A percentile compares a stretch with the other conserved stretches of the same genome.
These are phyloP conservation scores for Zaprionus kolodkinae DNA, from an alignment of 1,140 invertebrate genomes.

Conservation along the genomic window DNA sequence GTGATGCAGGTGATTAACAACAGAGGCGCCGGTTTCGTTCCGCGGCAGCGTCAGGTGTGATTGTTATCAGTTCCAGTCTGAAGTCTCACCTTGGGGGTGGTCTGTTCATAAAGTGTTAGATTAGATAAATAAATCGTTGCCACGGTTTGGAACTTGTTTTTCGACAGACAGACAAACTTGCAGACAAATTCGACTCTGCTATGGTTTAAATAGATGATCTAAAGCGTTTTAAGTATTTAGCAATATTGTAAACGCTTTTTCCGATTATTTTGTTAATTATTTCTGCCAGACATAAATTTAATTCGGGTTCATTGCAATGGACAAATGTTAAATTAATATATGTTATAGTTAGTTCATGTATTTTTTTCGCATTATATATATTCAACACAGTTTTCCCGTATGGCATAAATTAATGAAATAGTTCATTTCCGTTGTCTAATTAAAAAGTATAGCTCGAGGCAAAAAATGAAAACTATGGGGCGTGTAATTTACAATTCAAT, in stretches of 20 bases:
- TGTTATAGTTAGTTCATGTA: background rate
- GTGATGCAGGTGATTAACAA: constrained; percentile 68
- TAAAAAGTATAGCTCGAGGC: constrained; percentile 41
- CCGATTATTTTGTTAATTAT: background rate
- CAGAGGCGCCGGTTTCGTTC: constrained; percentile 15
- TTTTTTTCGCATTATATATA: background rate
- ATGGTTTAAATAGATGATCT: background rate
- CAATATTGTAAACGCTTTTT: background rate
- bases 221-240: background rate
- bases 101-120: constrained; percentile 32
- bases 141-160: background rate
- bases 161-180: background rate
- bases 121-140: constrained; percentile 9
- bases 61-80: constrained; percentile 45
- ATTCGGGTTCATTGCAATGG: constrained; percentile 7
- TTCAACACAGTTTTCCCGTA: constrained; percentile 29
- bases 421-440: constrained; percentile 74
- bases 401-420: constrained; percentile 74
- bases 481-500: constrained; percentile 46
- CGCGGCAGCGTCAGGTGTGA: constrained; percentile 46
- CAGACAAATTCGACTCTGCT: background rate
- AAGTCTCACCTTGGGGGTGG: constrained; percentile 14
- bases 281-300: background rate
- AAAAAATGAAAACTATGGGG: constrained; percentile 11
- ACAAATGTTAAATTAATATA: constrained; percentile 27